Evolutionary conservation across 2,797 vertebrate species (phyloP), one percentile per base, ranked within the genome.

Genomic region (Rousettus madagascariensis): DNA sequence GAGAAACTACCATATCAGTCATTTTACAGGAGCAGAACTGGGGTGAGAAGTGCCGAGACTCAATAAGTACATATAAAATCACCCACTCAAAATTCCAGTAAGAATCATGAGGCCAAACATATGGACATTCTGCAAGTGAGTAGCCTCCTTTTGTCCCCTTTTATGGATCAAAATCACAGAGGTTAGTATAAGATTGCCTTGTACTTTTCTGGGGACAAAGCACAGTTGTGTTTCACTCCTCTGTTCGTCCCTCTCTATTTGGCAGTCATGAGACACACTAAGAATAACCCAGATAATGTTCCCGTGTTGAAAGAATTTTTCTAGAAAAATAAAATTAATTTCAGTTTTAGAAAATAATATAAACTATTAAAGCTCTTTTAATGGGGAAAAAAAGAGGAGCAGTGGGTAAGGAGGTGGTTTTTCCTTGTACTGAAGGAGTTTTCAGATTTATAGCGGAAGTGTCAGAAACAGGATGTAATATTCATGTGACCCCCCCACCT

Each of bases 401-500:
- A 97, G 94, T 97, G 94, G 91, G 78, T 95, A 96, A 68, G 79
- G 85, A 96, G 69, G 71, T 90, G 95, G 90, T 36, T 61, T 53
- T 93, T 97, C 97, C 96, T 91, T 71, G 30, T 61, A 86, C 97
- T 95, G 96, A 98, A 97, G 96, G 94, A 97, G 86, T 95, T 97
- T 80, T 92, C 92, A 97, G 96, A 98, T 98, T 98, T 98, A 98
- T 97, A 97, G 97, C 53, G 1, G 95, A 98, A 98, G 97, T 97
- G 97, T 97, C 97, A 98, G 93, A 98, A 98, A 98, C 96, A 98
- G 98, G 98, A 97, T 98, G 94, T 97, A 97, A 97, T 97, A 98
- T 97, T 96, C 79, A 1, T 72, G 51, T 94, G 97, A 97, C 97
- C 96, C 97, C 92, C 89, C 77, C 28, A 75, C 10, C 53, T 84